Percentiles rank a stretch among this genome's conserved stretches.
These are phyloP conservation scores for Pseudobourletiella spinata DNA, from an alignment of 1,140 invertebrate species.

Conservation along the genomic window DNA sequence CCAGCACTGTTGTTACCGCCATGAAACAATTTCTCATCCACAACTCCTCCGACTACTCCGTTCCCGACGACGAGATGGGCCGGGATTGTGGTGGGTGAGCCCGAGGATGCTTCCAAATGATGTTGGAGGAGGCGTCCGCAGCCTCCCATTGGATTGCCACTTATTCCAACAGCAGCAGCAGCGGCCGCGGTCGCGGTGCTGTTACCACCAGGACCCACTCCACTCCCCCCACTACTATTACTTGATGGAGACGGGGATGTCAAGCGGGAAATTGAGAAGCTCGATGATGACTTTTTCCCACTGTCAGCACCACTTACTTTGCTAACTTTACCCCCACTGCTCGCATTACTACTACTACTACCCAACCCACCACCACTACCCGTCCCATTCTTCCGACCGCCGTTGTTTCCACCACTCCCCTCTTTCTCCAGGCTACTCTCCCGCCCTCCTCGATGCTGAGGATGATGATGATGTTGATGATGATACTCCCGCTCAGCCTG, in stretches of 20 bases:
- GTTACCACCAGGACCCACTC: background rate
- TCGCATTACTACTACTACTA: background rate
- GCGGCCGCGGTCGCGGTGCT: background rate
- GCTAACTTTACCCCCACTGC: background rate
- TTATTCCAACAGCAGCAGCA: background rate
- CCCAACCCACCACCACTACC: background rate
- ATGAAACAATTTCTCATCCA: conserved; percentile 8
- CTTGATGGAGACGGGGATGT: conserved; percentile 34
- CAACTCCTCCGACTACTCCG: background rate
- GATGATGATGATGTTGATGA: conserved; percentile 5
- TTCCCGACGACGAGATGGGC: background rate
- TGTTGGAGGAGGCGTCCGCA: background rate
- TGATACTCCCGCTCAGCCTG: background rate
- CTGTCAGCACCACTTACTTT: background rate
- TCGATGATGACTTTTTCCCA: conserved; percentile 22
- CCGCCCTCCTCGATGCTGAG: background rate
- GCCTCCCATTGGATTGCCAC: conserved; percentile 2
- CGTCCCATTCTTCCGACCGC: background rate
- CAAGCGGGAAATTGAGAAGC: conserved; percentile 35
- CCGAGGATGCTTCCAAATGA: conserved; percentile 6
- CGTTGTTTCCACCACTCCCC: background rate
- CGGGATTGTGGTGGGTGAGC: background rate
- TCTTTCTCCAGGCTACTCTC: conserved; percentile 2
- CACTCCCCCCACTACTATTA: conserved; percentile 23
- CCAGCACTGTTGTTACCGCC: background rate